Evolutionary conservation across 2,113 vertebrate genomes (phyloP).

Genomic region (Corythoichthys intestinalis): DNA sequence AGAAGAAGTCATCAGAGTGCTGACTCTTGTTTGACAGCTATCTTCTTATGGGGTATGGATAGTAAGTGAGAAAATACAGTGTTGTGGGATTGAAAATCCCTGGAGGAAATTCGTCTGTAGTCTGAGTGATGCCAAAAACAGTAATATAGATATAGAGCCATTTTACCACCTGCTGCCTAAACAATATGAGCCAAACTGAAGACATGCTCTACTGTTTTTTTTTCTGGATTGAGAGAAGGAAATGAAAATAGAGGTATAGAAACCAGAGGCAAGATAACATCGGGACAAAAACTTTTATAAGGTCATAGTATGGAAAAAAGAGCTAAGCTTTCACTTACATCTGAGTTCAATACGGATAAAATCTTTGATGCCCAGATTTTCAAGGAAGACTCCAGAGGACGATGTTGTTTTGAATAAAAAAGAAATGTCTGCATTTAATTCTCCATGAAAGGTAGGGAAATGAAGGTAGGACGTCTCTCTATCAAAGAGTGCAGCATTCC

Average conservation of each 20-base stretch:
- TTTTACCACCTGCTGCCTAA: slow-evolving; percentile 25
- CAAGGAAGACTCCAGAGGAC: slow-evolving; percentile 89
- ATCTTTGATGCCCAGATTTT: slow-evolving; percentile 95
- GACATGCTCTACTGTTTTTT: background rate
- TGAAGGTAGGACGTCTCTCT: slow-evolving; percentile 91
- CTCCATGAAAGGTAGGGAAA: slow-evolving; percentile 94
- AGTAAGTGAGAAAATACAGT: background rate
- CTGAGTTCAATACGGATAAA: slow-evolving; percentile 92
- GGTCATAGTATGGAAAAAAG: no score
- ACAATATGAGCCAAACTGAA: slow-evolving; percentile 24
- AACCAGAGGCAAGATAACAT: background rate
- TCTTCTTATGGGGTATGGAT: slow-evolving; percentile 2
- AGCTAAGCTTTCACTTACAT: slow-evolving; percentile 77
- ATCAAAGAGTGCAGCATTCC: slow-evolving; percentile 94
- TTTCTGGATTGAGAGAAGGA: background rate
- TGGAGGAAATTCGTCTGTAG: slow-evolving; percentile 6
- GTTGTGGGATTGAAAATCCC: slow-evolving; percentile 2
- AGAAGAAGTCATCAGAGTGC: slow-evolving; percentile 9
- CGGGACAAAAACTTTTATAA: background rate
- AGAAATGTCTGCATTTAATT: slow-evolving; percentile 90
- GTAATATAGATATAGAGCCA: slow-evolving; percentile 29
- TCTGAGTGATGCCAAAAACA: slow-evolving; percentile 17
- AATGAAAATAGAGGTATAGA: background rate
- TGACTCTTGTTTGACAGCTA: slow-evolving; percentile 19
- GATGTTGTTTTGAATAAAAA: slow-evolving; percentile 95